Conservation (phyloP, 2,113 vertebrate species). For the Nanorana parkeri region DNA sequence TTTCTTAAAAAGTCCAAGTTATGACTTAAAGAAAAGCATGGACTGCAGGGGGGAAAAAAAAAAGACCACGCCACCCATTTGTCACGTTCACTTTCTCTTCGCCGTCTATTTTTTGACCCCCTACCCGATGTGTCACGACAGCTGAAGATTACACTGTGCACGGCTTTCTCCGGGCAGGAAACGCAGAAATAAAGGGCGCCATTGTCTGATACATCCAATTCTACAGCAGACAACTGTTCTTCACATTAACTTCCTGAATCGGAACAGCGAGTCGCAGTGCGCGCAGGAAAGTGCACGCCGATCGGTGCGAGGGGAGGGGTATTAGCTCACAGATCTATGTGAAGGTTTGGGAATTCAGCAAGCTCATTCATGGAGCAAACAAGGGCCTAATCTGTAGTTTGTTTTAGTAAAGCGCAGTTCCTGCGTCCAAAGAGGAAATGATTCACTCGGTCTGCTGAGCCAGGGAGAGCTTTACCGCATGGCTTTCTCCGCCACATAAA, state of each 20-base stretch:
- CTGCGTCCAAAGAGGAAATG: slow-evolving; percentile 43
- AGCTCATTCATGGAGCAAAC: slow-evolving; percentile 46
- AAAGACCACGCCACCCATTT: not conserved
- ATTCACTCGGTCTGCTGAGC: not conserved
- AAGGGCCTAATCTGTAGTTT: slow-evolving; percentile 52
- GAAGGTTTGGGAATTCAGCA: slow-evolving; percentile 17
- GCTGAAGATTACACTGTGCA: slow-evolving; percentile 63
- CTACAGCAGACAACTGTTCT: slow-evolving; percentile 69
- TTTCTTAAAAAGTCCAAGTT: too few species aligned
- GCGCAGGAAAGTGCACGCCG: too few species aligned
- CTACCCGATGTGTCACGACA: slow-evolving; percentile 61
- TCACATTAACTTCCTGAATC: slow-evolving; percentile 66
- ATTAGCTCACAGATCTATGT: not conserved
- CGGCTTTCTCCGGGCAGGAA: slow-evolving; percentile 62
- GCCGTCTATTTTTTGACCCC: slow-evolving; percentile 33
- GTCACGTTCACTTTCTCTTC: rapidly evolving
- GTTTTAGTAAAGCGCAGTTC: slow-evolving; percentile 45
- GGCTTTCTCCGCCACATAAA: not conserved
- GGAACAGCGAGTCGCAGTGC: not conserved
- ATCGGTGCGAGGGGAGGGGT: not conserved
- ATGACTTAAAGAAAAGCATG: too few species aligned
- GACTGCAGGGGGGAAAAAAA: rapidly evolving
- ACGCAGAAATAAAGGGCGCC: slow-evolving; percentile 67
- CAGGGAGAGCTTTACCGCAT: not conserved
- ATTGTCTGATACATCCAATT: slow-evolving; percentile 63